Evolutionary conservation across 2,113 vertebrate genomes (phyloP).

Genomic region (Plecturocebus donacophilus): DNA sequence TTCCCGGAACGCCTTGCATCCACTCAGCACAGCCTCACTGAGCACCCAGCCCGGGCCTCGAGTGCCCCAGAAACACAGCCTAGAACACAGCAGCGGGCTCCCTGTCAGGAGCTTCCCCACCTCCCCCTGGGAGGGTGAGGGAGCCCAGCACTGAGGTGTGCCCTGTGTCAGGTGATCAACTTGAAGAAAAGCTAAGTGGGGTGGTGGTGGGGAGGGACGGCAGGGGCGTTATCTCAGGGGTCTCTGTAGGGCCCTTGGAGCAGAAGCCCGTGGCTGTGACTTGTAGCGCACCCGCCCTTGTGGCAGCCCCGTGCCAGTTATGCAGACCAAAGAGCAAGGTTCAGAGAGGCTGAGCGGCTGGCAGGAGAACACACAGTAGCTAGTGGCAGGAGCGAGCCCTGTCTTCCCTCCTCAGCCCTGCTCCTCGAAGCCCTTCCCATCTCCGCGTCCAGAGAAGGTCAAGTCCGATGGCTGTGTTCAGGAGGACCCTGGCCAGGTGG

Average conservation of each 20-base stretch:
- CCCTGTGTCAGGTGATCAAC: not conserved
- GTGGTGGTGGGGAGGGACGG: not conserved
- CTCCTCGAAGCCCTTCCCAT: not conserved
- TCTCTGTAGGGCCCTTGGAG: rapidly evolving
- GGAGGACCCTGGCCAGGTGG: not conserved
- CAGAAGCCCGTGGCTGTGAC: too few species aligned
- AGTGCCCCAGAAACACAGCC: not conserved
- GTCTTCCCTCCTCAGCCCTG: not conserved
- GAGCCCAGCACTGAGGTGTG: rapidly evolving
- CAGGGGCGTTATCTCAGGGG: not conserved
- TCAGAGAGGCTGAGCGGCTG: not conserved
- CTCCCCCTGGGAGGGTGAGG: not conserved
- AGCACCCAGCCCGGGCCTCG: not conserved
- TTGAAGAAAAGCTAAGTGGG: not conserved
- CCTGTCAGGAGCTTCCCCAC: not conserved
- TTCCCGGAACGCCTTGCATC: too few species aligned
- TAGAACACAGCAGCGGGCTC: not conserved
- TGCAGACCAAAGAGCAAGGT: not conserved
- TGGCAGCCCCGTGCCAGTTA: not conserved
- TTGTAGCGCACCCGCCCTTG: not conserved
- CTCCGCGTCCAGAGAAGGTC: not conserved
- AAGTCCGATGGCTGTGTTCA: not conserved
- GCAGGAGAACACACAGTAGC: not conserved
- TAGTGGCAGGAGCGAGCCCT: not conserved
- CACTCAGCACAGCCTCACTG: not conserved